A percentile compares a stretch with the other conserved stretches of the same genome.
Conservation (phyloP, 2,888 invertebrate genomes). For the Zelleria hepariella region DNA sequence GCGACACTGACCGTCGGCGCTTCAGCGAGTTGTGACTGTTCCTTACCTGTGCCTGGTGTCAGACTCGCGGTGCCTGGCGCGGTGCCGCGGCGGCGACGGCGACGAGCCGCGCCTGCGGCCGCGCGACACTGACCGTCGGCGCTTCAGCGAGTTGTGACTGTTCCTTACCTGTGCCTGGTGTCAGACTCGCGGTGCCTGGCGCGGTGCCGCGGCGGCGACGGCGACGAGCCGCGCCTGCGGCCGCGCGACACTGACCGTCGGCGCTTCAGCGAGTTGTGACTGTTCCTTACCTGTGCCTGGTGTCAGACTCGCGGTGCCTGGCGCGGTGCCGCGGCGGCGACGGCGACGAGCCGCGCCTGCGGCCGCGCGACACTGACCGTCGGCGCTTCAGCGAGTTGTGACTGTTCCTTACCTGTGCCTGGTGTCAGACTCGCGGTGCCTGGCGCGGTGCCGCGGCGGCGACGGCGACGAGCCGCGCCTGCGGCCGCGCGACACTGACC, state of each 20-base stretch:
- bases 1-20: slow-evolving; percentile 30
- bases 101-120: slow-evolving; percentile 32
- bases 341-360: slow-evolving; percentile 59
- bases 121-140: slow-evolving; percentile 33
- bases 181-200: slow-evolving; percentile 39
- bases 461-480: slow-evolving; percentile 60
- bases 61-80: slow-evolving; percentile 13
- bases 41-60: slow-evolving; percentile 13
- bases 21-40: background rate
- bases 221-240: slow-evolving; percentile 60
- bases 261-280: slow-evolving; percentile 73
- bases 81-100: slow-evolving; percentile 14
- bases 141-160: background rate
- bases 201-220: slow-evolving; percentile 55
- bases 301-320: slow-evolving; percentile 40
- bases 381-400: slow-evolving; percentile 74
- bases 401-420: slow-evolving; percentile 38
- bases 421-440: slow-evolving; percentile 43
- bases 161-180: slow-evolving; percentile 37
- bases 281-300: slow-evolving; percentile 38
- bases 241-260: slow-evolving; percentile 66
- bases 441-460: slow-evolving; percentile 50
- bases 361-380: slow-evolving; percentile 60
- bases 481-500: slow-evolving; percentile 61
- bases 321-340: slow-evolving; percentile 56